Evolutionary conservation across 2,797 vertebrate species (phyloP), one percentile per base, ranked within the genome.

Genomic region (Acanthornis magna): DNA sequence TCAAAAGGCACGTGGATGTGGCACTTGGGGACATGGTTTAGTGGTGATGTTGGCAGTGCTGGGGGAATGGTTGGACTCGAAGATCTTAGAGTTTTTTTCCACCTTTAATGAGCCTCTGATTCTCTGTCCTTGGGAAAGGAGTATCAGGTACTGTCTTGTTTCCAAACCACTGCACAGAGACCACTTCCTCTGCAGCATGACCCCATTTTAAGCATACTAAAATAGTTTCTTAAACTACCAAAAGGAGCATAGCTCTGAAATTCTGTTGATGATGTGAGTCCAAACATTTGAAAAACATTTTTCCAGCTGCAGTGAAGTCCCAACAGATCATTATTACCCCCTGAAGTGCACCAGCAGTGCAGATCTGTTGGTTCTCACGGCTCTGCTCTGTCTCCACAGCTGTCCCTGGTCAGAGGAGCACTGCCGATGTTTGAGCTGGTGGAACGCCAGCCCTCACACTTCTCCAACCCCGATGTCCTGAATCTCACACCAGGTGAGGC

Each of bases 371-470:
- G n/a, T 95, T 76, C 72, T 95, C 23, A 95, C 0, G 11, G 70
- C 71, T 88, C 26, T 82, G 13, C 67, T 93, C 30, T 96, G 70
- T 26, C 93, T 76, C 94, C 83, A 47, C 95, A 99, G 99, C 91
- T 99, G 89, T 98, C 99, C n/a, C 97, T 98, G 96, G 98, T 98
- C 45, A 98, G 98, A 97, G 98, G 99, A 7, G 98, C 98, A 0
- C 97, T 99, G 93, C 99, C 99, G 8, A 99, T 99, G 99, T 99
- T 99, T 18, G 99, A 99, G 58, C 98, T 99, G 34, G 99, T 99
- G 8, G 99, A 99, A 82, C 99, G 98, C 95, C 99, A 99, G 96
- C 99, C 99, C 2, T 98, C 98, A 3, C 99, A 99, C 95, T 98
- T 99, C 97, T 98, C 98, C 98, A 98, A 98, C 65, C 97, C 98